phyloP scores from a whole-genome alignment of 2,888 invertebrate genomes.

The Laspeyria flexula region DNA sequence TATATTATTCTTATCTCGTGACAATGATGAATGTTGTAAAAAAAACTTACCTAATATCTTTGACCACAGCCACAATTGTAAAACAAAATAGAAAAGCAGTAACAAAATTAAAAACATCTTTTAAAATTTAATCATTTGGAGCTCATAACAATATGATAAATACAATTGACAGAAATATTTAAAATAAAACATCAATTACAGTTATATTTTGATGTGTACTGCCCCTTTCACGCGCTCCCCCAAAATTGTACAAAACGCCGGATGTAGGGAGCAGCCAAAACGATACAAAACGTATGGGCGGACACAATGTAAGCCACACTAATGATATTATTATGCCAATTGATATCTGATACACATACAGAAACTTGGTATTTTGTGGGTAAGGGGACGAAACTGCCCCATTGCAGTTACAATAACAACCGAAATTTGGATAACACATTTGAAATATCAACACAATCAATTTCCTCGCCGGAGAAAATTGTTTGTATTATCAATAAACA shows the following conservation, averaged over 20 bases:
- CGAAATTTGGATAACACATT: background rate
- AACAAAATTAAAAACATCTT: no score
- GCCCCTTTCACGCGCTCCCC: conserved; percentile 42
- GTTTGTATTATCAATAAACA: no score
- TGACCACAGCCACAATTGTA: no score
- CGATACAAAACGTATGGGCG: conserved; percentile 81
- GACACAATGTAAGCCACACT: conserved; percentile 59
- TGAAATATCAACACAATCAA: background rate
- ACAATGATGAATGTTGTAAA: no score
- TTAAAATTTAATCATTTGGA: no score
- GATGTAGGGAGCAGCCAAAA: conserved; percentile 65
- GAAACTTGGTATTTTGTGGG: conserved; percentile 13
- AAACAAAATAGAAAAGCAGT: no score
- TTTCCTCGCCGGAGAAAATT: background rate
- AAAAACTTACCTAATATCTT: no score
- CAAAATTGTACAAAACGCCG: conserved; percentile 54
- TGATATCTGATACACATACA: conserved; percentile 26
- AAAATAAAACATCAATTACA: conserved; percentile 25
- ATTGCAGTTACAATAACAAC: background rate
- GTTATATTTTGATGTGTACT: conserved; percentile 17
- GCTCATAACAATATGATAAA: background rate
- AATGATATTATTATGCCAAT: conserved; percentile 73
- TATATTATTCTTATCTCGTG: no score
- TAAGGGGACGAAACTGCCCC: background rate
- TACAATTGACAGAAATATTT: background rate